A percentile compares a stretch with the other conserved stretches of the same genome.
These are phyloP conservation scores for Alsophila aescularia DNA, from an alignment of 2,888 invertebrate genomes.

Conservation along the genomic window DNA sequence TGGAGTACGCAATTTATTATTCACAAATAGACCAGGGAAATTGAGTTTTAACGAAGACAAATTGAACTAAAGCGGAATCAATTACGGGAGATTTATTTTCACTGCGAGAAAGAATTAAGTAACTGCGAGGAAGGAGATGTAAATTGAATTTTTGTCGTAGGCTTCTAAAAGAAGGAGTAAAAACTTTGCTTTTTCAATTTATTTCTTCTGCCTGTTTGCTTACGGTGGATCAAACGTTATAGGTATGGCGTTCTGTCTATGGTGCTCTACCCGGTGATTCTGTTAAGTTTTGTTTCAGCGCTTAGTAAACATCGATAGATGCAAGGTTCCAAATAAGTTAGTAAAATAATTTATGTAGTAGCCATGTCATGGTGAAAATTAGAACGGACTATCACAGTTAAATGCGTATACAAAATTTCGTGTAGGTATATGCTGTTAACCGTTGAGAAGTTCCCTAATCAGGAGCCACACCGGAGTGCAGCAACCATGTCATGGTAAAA, in stretches of 20 bases:
- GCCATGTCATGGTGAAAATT: too few species aligned
- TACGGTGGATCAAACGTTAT: constrained; percentile 3
- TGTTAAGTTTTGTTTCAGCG: constrained; percentile 11
- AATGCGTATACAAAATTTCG: too few species aligned
- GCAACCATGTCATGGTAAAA: too few species aligned
- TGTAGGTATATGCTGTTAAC: too few species aligned
- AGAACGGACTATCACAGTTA: too few species aligned
- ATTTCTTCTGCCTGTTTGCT: constrained; percentile 46
- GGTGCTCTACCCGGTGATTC: constrained; percentile 11
- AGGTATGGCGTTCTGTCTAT: too few species aligned
- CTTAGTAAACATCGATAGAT: not conserved
- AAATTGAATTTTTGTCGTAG: constrained; percentile 78
- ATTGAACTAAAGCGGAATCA: constrained; percentile 83
- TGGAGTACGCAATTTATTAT: constrained; percentile 79
- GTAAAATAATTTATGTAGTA: too few species aligned
- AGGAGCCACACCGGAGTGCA: too few species aligned
- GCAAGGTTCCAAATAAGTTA: too few species aligned
- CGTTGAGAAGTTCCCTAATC: too few species aligned
- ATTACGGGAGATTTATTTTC: constrained; percentile 82
- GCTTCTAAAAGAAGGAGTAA: constrained; percentile 60
- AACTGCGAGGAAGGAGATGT: constrained; percentile 74
- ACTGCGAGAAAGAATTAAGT: constrained; percentile 78
- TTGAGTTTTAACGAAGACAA: constrained; percentile 83
- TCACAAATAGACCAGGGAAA: constrained; percentile 81
- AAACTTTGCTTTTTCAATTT: constrained; percentile 53